Percentiles rank a stretch among this genome's conserved stretches.
Evolutionary conservation across 2,888 invertebrate species (phyloP).

Genomic region (Steinernema scapterisci): DNA sequence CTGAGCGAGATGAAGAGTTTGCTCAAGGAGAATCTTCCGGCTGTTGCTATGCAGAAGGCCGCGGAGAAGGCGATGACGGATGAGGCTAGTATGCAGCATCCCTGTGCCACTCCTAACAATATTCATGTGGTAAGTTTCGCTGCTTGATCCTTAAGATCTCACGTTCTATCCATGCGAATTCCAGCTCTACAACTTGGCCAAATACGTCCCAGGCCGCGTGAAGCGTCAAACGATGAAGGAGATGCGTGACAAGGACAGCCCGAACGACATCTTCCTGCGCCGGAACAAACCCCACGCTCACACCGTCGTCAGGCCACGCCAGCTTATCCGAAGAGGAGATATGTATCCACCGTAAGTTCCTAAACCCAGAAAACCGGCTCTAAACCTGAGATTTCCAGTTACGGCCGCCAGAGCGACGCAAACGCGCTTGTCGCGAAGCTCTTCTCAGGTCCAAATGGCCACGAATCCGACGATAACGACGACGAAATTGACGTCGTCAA

Average conservation of each 20-base stretch:
- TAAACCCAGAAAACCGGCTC: neutral
- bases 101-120: constrained; percentile 3
- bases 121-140: neutral
- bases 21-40: neutral
- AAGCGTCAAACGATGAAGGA: neutral
- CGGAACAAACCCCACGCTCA: neutral
- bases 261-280: neutral
- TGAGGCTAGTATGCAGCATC: neutral
- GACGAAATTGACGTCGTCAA: constrained; percentile 3
- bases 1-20: constrained; percentile 4
- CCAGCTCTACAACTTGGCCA: constrained; percentile 2
- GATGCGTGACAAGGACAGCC: neutral
- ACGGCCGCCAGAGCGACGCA: neutral
- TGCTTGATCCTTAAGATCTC: no score
- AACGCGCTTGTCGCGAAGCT: neutral
- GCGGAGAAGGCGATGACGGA: neutral
- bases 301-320: neutral
- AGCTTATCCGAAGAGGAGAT: neutral
- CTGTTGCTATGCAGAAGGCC: constrained; percentile 3
- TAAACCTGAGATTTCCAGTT: neutral
- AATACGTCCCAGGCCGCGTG: neutral
- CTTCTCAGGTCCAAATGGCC: neutral
- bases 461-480: constrained; percentile 2
- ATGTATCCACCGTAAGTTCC: neutral
- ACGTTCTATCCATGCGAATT: no score